Evolutionary conservation across 2,113 vertebrate genomes (phyloP), one percentile per base, ranked within the genome.

Genomic region (Meleagris gallopavo): DNA sequence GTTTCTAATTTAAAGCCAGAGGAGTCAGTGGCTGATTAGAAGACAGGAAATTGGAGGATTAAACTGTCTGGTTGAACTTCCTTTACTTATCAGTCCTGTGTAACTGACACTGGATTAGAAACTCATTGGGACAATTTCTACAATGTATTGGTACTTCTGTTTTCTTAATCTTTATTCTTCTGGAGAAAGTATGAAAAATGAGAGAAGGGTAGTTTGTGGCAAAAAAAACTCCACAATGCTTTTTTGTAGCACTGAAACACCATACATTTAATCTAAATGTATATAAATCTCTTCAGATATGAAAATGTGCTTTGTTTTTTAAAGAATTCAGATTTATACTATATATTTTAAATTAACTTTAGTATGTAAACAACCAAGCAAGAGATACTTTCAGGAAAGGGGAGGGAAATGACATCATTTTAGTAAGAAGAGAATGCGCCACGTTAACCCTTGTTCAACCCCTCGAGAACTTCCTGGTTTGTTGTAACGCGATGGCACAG

Each of bases 11-110:
- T 99, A 98, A 97, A 98, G 96, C 97, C 97, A 94, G 98, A 98
- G 98, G 98, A 98, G 97, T 97, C 98, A 96, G 98, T 98, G 98
- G 98, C 98, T 99, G 99, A 99, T 99, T 99, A 99, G 98, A 99
- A 98, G 98, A 98, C 98, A 99, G 99, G 99, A 99, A 99, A 99
- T 99, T 99, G 98, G 98, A 98, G 98, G 99, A 99, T 99, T 99
- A 99, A 98, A 98, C 98, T 98, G 99, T 99, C 99, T 99, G 98
- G 98, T 98, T 98, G 98, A 98, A 99, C 99, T 99, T 99, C 99
- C 99, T 99, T 98, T 98, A 97, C 96, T 98, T 98, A 98, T 98
- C 98, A 98, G 97, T 97, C 91, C 97, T 96, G 88, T 81, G 97
- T 98, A 98, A 98, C 97, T 97, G 97, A 95, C 95, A 94, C 96